Evolutionary conservation across 2,797 vertebrate genomes (phyloP).

Genomic region (Setipinna tenuifilis): DNA sequence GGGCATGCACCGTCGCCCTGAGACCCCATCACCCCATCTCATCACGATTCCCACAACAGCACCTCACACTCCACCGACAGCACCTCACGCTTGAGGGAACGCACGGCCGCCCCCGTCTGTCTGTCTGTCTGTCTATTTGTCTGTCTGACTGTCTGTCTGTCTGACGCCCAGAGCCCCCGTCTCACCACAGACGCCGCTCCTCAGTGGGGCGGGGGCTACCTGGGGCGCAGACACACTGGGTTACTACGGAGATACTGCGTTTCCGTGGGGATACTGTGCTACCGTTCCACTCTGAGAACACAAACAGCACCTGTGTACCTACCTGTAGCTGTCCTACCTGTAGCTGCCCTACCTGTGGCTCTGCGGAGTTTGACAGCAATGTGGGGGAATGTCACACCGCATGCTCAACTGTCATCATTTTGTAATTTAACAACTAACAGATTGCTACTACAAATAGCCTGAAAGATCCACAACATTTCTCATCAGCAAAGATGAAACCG

Average conservation of each 20-base stretch:
- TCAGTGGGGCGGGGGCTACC: background rate
- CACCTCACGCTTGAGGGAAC: too few species aligned
- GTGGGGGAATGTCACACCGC: background rate
- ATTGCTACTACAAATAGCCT: background rate
- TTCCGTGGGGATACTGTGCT: background rate
- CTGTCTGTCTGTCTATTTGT: too few species aligned
- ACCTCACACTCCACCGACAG: too few species aligned
- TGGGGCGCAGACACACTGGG: background rate
- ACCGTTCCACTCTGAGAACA: background rate
- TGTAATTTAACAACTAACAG: background rate
- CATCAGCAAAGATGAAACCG: too few species aligned
- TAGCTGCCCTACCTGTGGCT: too few species aligned
- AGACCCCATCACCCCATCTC: too few species aligned
- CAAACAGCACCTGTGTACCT: background rate
- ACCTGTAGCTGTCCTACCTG: too few species aligned
- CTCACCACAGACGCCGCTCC: conserved; percentile 35
- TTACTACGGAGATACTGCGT: background rate
- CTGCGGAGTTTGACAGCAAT: too few species aligned
- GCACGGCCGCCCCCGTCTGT: too few species aligned
- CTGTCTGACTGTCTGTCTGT: conserved; percentile 16
- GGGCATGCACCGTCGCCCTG: too few species aligned
- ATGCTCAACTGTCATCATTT: background rate
- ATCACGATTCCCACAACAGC: too few species aligned
- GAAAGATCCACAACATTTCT: too few species aligned
- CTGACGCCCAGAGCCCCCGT: conserved; percentile 49